Conservation (phyloP, 2,797 vertebrate genomes). For the Australoheros facetus region DNA sequence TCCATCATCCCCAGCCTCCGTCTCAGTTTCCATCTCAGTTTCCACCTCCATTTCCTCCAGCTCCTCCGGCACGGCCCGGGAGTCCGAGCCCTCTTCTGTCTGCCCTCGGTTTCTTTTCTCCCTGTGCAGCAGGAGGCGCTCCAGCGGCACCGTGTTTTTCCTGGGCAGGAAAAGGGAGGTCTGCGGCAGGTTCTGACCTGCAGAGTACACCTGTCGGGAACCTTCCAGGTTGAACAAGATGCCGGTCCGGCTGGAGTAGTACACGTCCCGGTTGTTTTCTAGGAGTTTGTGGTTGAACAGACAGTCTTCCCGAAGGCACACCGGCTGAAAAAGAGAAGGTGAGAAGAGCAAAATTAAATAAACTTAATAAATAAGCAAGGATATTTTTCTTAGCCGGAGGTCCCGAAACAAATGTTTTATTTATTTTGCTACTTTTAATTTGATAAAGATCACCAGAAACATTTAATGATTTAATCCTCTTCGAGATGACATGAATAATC, state of each 20-base stretch:
- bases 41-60: slow-evolving; percentile 57
- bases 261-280: slow-evolving; percentile 92
- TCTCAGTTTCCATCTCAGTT: slow-evolving; percentile 60
- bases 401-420: not conserved
- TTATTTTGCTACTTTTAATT: not conserved
- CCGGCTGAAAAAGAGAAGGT: slow-evolving; percentile 73
- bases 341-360: not conserved
- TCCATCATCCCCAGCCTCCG: slow-evolving; percentile 67
- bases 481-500: not conserved
- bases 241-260: slow-evolving; percentile 85
- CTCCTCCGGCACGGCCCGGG: slow-evolving; percentile 72
- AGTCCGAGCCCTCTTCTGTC: slow-evolving; percentile 77
- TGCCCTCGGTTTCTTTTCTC: slow-evolving; percentile 83
- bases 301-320: slow-evolving; percentile 86
- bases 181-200: slow-evolving; percentile 85
- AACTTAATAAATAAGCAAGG: not conserved
- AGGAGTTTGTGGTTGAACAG: slow-evolving; percentile 89
- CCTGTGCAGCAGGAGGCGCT: slow-evolving; percentile 84
- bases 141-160: slow-evolving; percentile 89
- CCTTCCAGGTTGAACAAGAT: slow-evolving; percentile 91
- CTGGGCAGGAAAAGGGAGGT: slow-evolving; percentile 92
- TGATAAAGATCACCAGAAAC: too few relatives aligned
- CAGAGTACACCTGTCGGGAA: slow-evolving; percentile 81
- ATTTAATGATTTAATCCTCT: too few relatives aligned
- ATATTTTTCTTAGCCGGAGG: not conserved